Evolutionary conservation across 2,113 vertebrate species (phyloP).

Genomic region (Sprattus sprattus): DNA sequence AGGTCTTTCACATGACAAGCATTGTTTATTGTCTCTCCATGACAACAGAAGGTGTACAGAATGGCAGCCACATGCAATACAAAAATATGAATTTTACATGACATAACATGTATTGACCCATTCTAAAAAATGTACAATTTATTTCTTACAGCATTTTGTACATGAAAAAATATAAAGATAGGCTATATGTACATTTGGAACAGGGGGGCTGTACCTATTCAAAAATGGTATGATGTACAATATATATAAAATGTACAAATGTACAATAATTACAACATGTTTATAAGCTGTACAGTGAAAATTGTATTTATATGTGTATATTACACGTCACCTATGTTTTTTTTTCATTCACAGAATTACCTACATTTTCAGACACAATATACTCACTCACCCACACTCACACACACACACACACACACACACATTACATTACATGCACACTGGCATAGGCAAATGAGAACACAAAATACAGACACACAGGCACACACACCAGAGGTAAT

Average conservation of each 20-base stretch:
- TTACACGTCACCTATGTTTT: constrained; percentile 52
- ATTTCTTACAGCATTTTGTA: constrained; percentile 65
- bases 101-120: constrained; percentile 72
- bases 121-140: constrained; percentile 67
- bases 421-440: constrained; percentile 54
- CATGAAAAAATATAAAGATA: constrained; percentile 75
- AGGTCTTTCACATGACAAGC: constrained; percentile 63
- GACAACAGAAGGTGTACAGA: constrained; percentile 75
- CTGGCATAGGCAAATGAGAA: constrained; percentile 50
- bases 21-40: constrained; percentile 74
- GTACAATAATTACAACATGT: constrained; percentile 63
- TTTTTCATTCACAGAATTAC: constrained; percentile 56
- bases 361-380: constrained; percentile 43
- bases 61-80: constrained; percentile 78
- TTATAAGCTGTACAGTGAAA: constrained; percentile 70
- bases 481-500: constrained; percentile 59
- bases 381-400: constrained; percentile 35
- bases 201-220: constrained; percentile 69
- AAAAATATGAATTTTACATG: constrained; percentile 80
- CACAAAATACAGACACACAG: constrained; percentile 59
- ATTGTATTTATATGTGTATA: constrained; percentile 62
- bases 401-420: constrained; percentile 41
- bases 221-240: constrained; percentile 66
- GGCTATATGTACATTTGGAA: constrained; percentile 69
- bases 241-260: constrained; percentile 78